Conservation (phyloP, 2,888 invertebrate genomes). For the Psylliodes chrysocephalus region DNA sequence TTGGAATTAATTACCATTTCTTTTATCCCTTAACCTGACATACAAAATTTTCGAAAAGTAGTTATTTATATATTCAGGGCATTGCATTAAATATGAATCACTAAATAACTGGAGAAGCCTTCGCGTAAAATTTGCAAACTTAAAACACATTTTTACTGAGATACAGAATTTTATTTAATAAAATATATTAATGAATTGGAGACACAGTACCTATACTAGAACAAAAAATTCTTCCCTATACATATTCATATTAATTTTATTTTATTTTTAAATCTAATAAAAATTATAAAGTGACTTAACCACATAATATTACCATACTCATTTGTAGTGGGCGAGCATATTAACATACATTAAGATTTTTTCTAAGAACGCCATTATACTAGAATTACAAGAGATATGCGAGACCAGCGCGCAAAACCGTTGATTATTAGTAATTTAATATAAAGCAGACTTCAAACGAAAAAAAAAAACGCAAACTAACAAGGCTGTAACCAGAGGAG, state of each 20-base stretch:
- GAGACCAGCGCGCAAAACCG: background rate
- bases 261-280: background rate
- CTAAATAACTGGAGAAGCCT: too few relatives aligned
- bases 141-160: too few relatives aligned
- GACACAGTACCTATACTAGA: too few relatives aligned
- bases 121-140: too few relatives aligned
- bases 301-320: conserved; percentile 7
- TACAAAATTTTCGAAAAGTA: too few relatives aligned
- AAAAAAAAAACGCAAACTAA: background rate
- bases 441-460: background rate
- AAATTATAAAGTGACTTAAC: background rate
- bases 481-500: background rate
- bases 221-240: too few relatives aligned
- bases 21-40: too few relatives aligned
- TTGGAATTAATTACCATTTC: too few relatives aligned
- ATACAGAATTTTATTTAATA: too few relatives aligned
- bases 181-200: too few relatives aligned
- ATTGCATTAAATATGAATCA: too few relatives aligned
- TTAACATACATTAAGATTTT: conserved; percentile 7
- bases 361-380: background rate
- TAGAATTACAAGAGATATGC: background rate
- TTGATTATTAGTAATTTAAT: background rate
- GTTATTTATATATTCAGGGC: too few relatives aligned
- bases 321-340: conserved; percentile 2
- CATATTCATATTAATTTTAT: background rate